These are phyloP conservation scores for Rhyacichthys aspro DNA, from an alignment of 2,797 vertebrate species.

Conservation along the genomic window DNA sequence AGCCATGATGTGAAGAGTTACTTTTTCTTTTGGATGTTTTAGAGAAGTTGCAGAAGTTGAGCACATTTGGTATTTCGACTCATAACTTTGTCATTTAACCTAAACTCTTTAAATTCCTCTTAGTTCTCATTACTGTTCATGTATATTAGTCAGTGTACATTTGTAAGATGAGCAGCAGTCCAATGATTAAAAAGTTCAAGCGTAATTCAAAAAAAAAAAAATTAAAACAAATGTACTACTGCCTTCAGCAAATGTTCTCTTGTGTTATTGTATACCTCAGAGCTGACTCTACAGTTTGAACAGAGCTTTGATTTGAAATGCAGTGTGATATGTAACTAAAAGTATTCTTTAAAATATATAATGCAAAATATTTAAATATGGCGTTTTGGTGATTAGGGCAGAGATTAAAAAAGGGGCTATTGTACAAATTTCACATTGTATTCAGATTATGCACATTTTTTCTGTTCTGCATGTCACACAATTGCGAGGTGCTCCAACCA, in stretches of 20 bases:
- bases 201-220: neutral
- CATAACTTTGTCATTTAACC: constrained; percentile 31
- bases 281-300: neutral
- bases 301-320: constrained; percentile 1
- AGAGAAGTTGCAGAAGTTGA: constrained; percentile 29
- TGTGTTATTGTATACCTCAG: constrained; percentile 6
- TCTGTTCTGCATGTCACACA: neutral
- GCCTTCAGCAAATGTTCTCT: neutral
- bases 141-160: constrained; percentile 7
- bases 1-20: constrained; percentile 29
- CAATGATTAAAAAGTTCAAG: neutral
- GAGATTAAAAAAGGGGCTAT: constrained; percentile 7
- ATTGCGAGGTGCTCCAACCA: neutral
- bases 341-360: neutral
- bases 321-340: constrained; percentile 15
- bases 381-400: neutral
- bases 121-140: constrained; percentile 1
- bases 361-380: neutral
- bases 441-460: neutral
- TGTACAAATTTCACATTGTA: no score
- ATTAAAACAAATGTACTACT: neutral
- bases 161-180: neutral
- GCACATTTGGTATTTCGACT: constrained; percentile 51
- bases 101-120: neutral
- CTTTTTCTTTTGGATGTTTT: constrained; percentile 27